Evolutionary conservation across 2,888 invertebrate species (phyloP).

Genomic region (Pecten maximus): DNA sequence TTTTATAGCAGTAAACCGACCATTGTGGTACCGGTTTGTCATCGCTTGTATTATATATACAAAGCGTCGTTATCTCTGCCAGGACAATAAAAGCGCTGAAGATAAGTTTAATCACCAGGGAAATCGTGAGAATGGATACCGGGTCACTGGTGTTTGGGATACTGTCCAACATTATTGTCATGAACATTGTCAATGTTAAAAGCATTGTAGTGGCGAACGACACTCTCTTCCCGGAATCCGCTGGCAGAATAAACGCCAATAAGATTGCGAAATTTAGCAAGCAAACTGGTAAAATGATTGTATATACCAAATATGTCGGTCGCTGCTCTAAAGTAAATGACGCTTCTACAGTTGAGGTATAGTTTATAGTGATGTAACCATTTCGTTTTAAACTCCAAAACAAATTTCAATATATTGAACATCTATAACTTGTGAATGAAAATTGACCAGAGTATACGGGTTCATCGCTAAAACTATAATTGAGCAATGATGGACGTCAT

Average conservation of each 20-base stretch:
- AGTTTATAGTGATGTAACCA: no score
- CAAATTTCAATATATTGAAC: no score
- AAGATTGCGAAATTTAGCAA: neutral
- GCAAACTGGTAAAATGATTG: neutral
- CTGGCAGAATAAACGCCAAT: neutral
- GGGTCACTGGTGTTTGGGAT: neutral
- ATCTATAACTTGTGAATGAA: no score
- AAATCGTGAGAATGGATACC: neutral
- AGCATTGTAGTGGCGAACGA: constrained; percentile 6
- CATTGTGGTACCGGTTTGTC: no score
- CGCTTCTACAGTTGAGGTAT: no score
- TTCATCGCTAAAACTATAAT: no score
- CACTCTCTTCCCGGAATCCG: neutral
- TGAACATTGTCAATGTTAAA: neutral
- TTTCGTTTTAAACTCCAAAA: no score
- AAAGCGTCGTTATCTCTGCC: no score
- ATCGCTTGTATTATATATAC: no score
- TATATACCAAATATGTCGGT: neutral
- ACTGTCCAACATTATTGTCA: neutral
- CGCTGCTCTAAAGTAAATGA: neutral
- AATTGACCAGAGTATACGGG: no score
- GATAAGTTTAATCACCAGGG: neutral
- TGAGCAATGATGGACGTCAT: neutral
- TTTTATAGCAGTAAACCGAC: no score
- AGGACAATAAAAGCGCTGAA: no score